Evolutionary conservation across 92 coral and sea anemone species (phyloP).

Genomic region (Bergia sp.): DNA sequence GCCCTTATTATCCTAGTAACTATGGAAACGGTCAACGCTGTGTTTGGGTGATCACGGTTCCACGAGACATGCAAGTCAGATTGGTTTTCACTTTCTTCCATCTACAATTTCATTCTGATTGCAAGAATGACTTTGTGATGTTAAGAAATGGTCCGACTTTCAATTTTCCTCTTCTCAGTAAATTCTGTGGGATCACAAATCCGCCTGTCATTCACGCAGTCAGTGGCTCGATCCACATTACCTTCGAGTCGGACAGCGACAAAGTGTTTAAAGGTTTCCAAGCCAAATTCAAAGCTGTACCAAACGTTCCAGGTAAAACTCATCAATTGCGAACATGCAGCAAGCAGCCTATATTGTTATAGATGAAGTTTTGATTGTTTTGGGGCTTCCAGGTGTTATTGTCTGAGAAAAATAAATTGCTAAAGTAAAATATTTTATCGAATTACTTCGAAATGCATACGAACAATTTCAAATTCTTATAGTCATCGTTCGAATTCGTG

Average conservation of each 20-base stretch:
- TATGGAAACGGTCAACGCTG: conserved; percentile 23
- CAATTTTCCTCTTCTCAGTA: background rate
- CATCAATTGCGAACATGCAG: background rate
- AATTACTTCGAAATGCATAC: too few species aligned
- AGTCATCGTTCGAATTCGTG: too few species aligned
- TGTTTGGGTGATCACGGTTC: conserved; percentile 5
- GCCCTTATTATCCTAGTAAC: conserved; percentile 22
- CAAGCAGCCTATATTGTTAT: too few species aligned
- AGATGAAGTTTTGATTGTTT: too few species aligned
- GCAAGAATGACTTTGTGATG: conserved; percentile 11
- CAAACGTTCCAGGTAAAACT: conserved; percentile 1
- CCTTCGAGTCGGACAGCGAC: background rate
- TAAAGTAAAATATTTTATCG: too few species aligned
- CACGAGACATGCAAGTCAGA: background rate
- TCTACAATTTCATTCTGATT: background rate
- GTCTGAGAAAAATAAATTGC: too few species aligned
- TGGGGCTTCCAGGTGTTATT: too few species aligned
- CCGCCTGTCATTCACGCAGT: background rate
- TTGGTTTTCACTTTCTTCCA: conserved; percentile 14
- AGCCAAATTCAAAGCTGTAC: conserved; percentile 1
- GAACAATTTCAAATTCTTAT: too few species aligned
- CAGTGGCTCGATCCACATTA: conserved; percentile 7
- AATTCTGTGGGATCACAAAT: background rate
- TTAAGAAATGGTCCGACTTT: conserved; percentile 8
- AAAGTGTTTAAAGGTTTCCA: conserved; percentile 7